A percentile compares a stretch with the other conserved stretches of the same genome.
These are phyloP conservation scores for Notiomystis cincta DNA, from an alignment of 2,113 vertebrate species.

Conservation along the genomic window DNA sequence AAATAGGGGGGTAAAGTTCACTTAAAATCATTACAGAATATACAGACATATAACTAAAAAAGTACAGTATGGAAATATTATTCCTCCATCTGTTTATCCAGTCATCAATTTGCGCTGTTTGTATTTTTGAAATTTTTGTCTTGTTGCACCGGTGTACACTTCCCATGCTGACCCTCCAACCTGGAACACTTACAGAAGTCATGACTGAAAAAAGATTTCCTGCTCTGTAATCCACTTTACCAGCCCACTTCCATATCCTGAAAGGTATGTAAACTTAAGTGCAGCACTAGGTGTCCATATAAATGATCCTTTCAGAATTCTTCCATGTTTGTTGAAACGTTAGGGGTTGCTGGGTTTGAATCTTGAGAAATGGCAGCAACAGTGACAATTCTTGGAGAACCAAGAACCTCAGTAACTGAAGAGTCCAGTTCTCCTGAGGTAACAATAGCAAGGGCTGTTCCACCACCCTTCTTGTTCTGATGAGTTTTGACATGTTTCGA, in stretches of 20 bases:
- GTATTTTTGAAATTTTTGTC: conserved; percentile 65
- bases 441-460: conserved; percentile 91
- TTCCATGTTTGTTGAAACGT: conserved; percentile 92
- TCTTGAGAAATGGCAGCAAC: conserved; percentile 95
- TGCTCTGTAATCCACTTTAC: conserved; percentile 77
- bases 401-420: conserved; percentile 86
- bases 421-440: conserved; percentile 96
- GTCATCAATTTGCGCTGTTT: conserved; percentile 68
- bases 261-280: conserved; percentile 80
- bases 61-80: conserved; percentile 70
- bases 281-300: conserved; percentile 75
- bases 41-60: conserved; percentile 83
- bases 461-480: conserved; percentile 96
- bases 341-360: conserved; percentile 94
- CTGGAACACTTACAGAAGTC: conserved; percentile 69
- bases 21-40: conserved; percentile 81
- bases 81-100: conserved; percentile 69
- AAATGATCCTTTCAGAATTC: conserved; percentile 79
- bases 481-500: conserved; percentile 99
- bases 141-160: conserved; percentile 68
- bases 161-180: conserved; percentile 66
- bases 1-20: conserved; percentile 67
- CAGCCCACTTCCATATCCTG: conserved; percentile 77
- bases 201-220: conserved; percentile 70
- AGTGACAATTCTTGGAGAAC: conserved; percentile 91